These are phyloP conservation scores for Sitta europaea DNA, from an alignment of 2,113 vertebrate species.

Conservation along the genomic window DNA sequence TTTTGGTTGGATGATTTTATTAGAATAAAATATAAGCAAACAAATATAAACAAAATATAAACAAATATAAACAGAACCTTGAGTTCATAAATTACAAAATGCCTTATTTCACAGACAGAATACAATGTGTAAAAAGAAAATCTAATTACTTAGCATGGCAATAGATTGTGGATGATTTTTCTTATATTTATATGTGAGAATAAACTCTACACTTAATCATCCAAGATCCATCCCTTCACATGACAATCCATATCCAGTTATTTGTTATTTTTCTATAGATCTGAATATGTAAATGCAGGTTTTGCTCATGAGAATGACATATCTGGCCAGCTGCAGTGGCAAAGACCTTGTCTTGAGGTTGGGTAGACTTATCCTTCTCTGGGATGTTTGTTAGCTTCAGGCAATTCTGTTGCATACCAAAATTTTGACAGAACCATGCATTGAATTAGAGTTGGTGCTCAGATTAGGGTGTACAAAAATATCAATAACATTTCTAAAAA, in stretches of 20 bases:
- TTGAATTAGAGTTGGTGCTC: background rate
- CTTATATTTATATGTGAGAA: background rate
- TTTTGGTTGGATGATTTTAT: background rate
- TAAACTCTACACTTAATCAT: background rate
- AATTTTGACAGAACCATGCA: background rate
- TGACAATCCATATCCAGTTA: background rate
- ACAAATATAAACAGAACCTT: background rate
- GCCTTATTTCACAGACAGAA: background rate
- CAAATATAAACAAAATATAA: background rate
- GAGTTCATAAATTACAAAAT: background rate
- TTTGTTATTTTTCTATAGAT: background rate
- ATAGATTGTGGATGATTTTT: background rate
- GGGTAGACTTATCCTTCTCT: background rate
- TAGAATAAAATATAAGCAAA: background rate
- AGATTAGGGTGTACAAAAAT: background rate
- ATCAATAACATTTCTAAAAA: background rate
- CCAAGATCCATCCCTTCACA: background rate
- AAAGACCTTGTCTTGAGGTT: background rate
- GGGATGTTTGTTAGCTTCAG: background rate
- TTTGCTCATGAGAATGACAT: background rate
- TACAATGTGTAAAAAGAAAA: background rate
- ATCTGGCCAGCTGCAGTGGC: background rate
- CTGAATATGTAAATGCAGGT: background rate
- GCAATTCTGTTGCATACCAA: rapidly evolving
- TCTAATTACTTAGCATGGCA: background rate